Evolutionary conservation across 2,113 vertebrate species (phyloP), one percentile per base, ranked within the genome.

Genomic region (Synchiropus splendidus): DNA sequence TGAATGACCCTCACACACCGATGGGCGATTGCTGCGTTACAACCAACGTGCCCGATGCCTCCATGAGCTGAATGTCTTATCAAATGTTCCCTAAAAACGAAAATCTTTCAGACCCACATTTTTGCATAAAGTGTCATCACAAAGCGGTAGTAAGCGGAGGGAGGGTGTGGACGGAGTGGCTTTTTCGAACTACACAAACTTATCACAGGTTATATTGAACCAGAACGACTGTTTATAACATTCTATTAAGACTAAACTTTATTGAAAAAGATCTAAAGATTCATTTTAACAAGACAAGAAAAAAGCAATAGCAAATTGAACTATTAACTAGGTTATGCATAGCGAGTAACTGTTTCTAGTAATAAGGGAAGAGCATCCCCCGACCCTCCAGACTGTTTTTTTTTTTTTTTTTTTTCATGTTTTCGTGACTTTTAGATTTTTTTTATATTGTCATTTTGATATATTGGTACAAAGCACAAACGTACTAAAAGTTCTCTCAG

Each of bases 321-420:
- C 95, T 97, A 98, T 94, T 92, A 95, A 93, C 93, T 98, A 97
- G 91, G 90, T 98, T 98, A 97, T 98, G 95, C 95, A 98, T 98
- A 98, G 95, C 92, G 91, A 98, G 92, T 96, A 96, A 97, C 92
- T 95, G 90, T 92, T 94, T 96, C 94, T 98, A 98, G 92, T 94
- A 94, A 92, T 92, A 92, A 92, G 92, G 92, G 92, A 96, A 95
- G 92, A 92, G 89, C 88, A 88, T 89, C 88, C 89, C 70, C 88
- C 84, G 72, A 86, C 86, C 83, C 83, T 85, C 80, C 81, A 69
- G 72, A 86, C 86, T 81, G 84, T 87, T 88, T 90, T 86, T 89
- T 89, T 52, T 45, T 45, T 45, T 45, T 15, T 16, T 8, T 8
- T 4, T 27, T 27, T n/a, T n/a, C n/a, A n/a, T 81, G 73, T 78